phyloP scores from a whole-genome alignment of 2,797 vertebrate genomes.

The Ptychadena robeensis region DNA sequence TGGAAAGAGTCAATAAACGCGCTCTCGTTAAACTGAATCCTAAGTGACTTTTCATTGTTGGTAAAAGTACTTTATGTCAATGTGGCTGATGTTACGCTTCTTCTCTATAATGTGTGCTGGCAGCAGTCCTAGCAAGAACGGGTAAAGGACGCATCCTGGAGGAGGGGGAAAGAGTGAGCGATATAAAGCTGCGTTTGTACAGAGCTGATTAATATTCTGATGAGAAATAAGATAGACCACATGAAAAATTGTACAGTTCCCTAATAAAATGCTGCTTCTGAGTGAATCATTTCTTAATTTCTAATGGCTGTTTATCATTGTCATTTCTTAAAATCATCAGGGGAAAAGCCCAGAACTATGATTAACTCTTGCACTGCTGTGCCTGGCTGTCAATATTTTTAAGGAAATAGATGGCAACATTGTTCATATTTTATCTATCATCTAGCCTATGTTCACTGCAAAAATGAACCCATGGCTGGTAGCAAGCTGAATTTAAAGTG shows the following conservation, averaged over 20 bases:
- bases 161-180: constrained; percentile 5
- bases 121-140: constrained; percentile 16
- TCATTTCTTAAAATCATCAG: neutral
- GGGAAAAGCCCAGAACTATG: neutral
- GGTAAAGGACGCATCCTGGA: constrained; percentile 16
- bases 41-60: too few relatives aligned
- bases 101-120: constrained; percentile 1
- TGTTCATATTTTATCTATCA: neutral
- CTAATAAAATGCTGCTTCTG: constrained; percentile 30
- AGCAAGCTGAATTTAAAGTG: neutral
- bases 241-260: constrained; percentile 34
- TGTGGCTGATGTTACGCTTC: neutral
- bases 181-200: constrained; percentile 6
- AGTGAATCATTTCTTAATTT: constrained; percentile 48
- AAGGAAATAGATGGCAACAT: neutral
- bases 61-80: neutral
- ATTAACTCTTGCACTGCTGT: constrained; percentile 2
- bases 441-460: too few relatives aligned
- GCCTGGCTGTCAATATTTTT: constrained; percentile 1
- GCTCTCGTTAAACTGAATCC: too few relatives aligned
- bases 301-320: constrained; percentile 49
- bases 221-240: constrained; percentile 44
- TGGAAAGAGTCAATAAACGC: too few relatives aligned
- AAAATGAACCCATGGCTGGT: too few relatives aligned
- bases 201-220: constrained; percentile 52